These are phyloP conservation scores for Cladorhizidae sp. DNA, from an alignment of 37 sponge, comb jelly and placozoan species.

Conservation along the genomic window DNA sequence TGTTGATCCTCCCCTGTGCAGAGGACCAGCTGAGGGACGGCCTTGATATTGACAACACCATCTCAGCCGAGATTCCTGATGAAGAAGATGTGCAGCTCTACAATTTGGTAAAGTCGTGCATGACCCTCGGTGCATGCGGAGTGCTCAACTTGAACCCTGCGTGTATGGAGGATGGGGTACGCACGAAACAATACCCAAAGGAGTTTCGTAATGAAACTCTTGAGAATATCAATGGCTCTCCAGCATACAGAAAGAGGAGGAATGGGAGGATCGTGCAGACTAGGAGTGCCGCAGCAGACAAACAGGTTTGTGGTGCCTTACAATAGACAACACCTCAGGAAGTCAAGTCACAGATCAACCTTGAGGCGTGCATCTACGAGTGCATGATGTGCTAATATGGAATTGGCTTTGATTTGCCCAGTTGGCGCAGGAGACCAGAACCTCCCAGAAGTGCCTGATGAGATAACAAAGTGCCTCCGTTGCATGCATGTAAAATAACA, in stretches of 20 bases:
- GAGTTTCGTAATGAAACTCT: too few species aligned
- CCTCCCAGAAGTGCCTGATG: too few species aligned
- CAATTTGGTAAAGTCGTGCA: background rate
- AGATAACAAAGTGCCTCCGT: too few species aligned
- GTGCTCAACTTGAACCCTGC: background rate
- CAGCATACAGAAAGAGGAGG: background rate
- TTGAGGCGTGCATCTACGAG: background rate
- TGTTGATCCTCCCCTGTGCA: conserved; percentile 1
- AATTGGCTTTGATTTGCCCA: too few species aligned
- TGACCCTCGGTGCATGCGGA: background rate
- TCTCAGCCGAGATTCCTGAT: conserved; percentile 5
- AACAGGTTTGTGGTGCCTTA: background rate
- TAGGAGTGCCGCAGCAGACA: background rate
- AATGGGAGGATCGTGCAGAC: background rate
- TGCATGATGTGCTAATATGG: background rate
- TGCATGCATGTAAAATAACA: too few species aligned
- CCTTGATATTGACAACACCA: background rate
- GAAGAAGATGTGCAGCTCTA: background rate
- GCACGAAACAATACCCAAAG: conserved; percentile 9
- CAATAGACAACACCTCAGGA: background rate
- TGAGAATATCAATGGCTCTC: too few species aligned
- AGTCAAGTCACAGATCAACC: background rate
- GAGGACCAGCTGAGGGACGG: background rate
- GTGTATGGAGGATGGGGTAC: conserved; percentile 1
- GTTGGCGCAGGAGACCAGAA: too few species aligned